Conservation (phyloP, 2,888 invertebrate genomes). For the Plebejus argus region DNA sequence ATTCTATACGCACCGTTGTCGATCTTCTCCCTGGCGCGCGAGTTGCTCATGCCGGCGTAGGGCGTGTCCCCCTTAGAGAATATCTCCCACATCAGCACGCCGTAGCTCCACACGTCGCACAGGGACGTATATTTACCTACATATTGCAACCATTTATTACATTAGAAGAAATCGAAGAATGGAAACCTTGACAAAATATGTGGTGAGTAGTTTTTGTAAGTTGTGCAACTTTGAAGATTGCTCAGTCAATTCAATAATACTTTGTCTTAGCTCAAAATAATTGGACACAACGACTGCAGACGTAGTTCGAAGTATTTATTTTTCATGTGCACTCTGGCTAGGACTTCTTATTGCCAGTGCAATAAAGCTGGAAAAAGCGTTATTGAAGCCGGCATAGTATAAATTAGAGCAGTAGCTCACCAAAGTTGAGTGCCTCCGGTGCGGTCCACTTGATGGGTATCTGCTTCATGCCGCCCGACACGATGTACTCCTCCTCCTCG, state of each 20-base stretch:
- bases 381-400: no score
- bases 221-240: no score
- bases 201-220: background rate
- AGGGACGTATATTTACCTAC: constrained; percentile 95
- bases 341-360: no score
- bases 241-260: no score
- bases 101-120: constrained; percentile 99
- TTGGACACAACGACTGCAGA: no score
- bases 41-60: constrained; percentile 96
- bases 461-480: constrained; percentile 98
- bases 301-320: no score
- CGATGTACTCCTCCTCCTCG: constrained; percentile 97
- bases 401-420: constrained; percentile 60
- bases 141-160: constrained; percentile 41
- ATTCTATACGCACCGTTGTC: constrained; percentile 87
- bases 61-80: constrained; percentile 96
- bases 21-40: constrained; percentile 95
- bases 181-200: background rate
- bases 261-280: no score
- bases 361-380: no score
- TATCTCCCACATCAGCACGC: constrained; percentile 97
- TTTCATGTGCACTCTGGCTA: no score
- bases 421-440: constrained; percentile 97
- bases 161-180: background rate
- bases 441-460: constrained; percentile 99